Base-by-base conservation (phyloP, 2,113 vertebrate species). In the Dipodomys stephensi region DNA sequence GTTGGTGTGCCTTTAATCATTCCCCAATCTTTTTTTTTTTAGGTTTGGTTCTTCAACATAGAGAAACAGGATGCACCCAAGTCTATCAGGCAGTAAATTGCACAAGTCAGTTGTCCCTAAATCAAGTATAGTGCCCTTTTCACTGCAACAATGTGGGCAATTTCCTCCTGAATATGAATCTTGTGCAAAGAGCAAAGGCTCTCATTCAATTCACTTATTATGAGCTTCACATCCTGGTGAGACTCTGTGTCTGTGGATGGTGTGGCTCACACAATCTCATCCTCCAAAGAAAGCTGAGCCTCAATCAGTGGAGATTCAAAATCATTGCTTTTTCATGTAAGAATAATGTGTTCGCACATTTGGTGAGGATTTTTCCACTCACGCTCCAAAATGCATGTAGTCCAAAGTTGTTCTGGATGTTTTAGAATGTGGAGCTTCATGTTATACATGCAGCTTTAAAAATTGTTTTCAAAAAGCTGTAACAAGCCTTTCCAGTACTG, bases 401-500 rank as follows among this genome's bases (percentile, higher is more conserved):
- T 28, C 6, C 73, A 67, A 67, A 67, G 32, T 30, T 83, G 16
- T 83, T 62, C n/a, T 65, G 27, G 68, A 7, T 65, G 3, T 16
- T 76, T 92, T 18, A 74, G 8, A 87, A 28, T 69, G 11, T 82
- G 15, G 10, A 27, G 28, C 20, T 23, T 88, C n/a, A 39, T 89
- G 82, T 46, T 82, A 19, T 65, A 32, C 60, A 30, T 7, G 15
- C 28, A 78, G 30, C 28, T 91, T 92, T 81, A 28, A 8, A 77
- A 65, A 79, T 91, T 30, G 72, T 78, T 85, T 95, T 95, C 88
- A 20, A 87, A 96, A 95, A 84, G 39, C 74, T 30, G 9, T 94
- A 81, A 83, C 65, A 88, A 95, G 71, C 69, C 79, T 95, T 87
- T 8, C 77, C 95, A 96, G 64, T 89, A 27, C 39, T 83, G 20